Percentiles rank a stretch among this genome's conserved stretches.
These are phyloP conservation scores for Sus scrofa DNA, from an alignment of 2,113 vertebrate genomes.

Conservation along the genomic window T2T-Sscrofa CM000824.6:162309501-162310000, in stretches of 20 bases:
- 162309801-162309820: constrained; percentile 31
- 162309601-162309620: background rate
- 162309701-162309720: constrained; percentile 50
- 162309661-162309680: constrained; percentile 31
- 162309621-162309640: background rate
- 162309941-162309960: too few species aligned
- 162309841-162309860: background rate
- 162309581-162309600: constrained; percentile 39
- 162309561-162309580: constrained; percentile 1
- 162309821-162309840: constrained; percentile 15
- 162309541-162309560: background rate
- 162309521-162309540: constrained; percentile 44
- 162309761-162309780: background rate
- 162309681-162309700: background rate
- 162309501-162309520: constrained; percentile 53
- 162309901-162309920: too few species aligned
- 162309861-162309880: too few species aligned
- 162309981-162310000: too few species aligned
- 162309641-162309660: constrained; percentile 37
- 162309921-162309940: too few species aligned
- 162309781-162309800: background rate
- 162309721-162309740: constrained; percentile 30
- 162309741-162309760: background rate
- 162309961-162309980: too few species aligned
- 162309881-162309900: too few species aligned